Evolutionary conservation across 2,888 invertebrate genomes (phyloP).

Genomic region (Lutraria lutraria): DNA sequence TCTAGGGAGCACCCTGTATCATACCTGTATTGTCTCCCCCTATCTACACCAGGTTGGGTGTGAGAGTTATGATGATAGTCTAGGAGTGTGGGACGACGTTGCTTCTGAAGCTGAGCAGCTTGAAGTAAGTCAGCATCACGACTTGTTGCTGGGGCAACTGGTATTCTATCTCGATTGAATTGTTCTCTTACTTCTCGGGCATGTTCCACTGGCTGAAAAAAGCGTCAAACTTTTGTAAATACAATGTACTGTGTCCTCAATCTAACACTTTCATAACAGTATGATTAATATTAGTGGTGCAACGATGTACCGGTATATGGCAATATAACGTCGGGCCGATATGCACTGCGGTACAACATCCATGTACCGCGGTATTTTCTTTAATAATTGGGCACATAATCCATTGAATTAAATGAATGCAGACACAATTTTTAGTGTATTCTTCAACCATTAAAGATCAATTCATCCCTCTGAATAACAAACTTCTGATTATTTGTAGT

Average conservation of each 20-base stretch:
- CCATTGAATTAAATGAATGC: too few species aligned
- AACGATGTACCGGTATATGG: too few species aligned
- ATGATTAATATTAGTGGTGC: background rate
- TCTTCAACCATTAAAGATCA: too few species aligned
- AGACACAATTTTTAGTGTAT: too few species aligned
- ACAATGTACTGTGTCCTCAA: background rate
- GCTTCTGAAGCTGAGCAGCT: slow-evolving; percentile 63
- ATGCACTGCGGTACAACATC: too few species aligned
- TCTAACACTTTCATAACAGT: background rate
- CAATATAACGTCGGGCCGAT: too few species aligned
- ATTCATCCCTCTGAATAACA: too few species aligned
- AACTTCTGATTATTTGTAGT: too few species aligned
- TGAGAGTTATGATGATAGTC: slow-evolving; percentile 70
- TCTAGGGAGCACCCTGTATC: too few species aligned
- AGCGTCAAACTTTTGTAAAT: background rate
- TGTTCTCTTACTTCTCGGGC: slow-evolving; percentile 51
- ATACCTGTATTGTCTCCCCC: slow-evolving; percentile 61
- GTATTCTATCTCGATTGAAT: slow-evolving; percentile 51
- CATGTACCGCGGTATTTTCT: too few species aligned
- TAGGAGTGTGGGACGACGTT: slow-evolving; percentile 76
- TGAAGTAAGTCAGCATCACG: slow-evolving; percentile 73
- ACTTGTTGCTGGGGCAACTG: slow-evolving; percentile 47
- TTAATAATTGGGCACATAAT: too few species aligned
- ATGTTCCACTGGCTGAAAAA: slow-evolving; percentile 48
- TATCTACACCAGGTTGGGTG: slow-evolving; percentile 58